These are phyloP conservation scores for Syritta pipiens DNA, from an alignment of 2,888 invertebrate species.

Conservation along the genomic window DNA sequence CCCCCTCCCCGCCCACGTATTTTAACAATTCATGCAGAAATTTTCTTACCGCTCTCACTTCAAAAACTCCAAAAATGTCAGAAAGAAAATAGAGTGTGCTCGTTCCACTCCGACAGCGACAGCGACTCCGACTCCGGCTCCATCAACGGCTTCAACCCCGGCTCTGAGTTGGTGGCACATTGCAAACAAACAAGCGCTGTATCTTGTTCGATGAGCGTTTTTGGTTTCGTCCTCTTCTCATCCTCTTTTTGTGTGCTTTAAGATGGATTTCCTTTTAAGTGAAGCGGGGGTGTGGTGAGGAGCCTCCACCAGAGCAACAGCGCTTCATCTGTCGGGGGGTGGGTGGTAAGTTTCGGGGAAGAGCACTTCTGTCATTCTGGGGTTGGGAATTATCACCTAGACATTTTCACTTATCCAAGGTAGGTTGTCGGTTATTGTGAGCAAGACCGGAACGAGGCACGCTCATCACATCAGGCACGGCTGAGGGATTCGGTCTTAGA, in stretches of 20 bases:
- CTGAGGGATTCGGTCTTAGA: background rate
- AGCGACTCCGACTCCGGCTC: background rate
- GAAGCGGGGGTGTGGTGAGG: no score
- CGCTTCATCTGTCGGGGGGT: background rate
- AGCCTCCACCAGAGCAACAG: no score
- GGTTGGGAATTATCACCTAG: constrained; percentile 8
- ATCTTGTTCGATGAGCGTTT: constrained; percentile 17
- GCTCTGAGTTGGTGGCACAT: background rate
- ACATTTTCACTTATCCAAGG: constrained; percentile 10
- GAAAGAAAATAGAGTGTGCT: constrained; percentile 17
- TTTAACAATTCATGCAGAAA: constrained; percentile 63
- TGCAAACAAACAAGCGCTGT: constrained; percentile 16
- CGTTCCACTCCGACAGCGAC: background rate
- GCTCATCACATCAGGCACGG: background rate
- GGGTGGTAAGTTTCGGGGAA: background rate
- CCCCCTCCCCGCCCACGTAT: constrained; percentile 33
- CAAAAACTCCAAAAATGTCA: constrained; percentile 49
- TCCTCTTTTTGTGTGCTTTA: no score
- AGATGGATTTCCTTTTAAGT: background rate
- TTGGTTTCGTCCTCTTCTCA: constrained; percentile 12
- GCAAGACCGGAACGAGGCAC: background rate
- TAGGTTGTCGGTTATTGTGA: constrained; percentile 4
- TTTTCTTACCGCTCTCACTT: constrained; percentile 54
- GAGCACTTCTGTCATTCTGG: constrained; percentile 1
- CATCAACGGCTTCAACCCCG: background rate